Evolutionary conservation across 2,113 vertebrate species (phyloP).

Genomic region (Anseranas semipalmata): DNA sequence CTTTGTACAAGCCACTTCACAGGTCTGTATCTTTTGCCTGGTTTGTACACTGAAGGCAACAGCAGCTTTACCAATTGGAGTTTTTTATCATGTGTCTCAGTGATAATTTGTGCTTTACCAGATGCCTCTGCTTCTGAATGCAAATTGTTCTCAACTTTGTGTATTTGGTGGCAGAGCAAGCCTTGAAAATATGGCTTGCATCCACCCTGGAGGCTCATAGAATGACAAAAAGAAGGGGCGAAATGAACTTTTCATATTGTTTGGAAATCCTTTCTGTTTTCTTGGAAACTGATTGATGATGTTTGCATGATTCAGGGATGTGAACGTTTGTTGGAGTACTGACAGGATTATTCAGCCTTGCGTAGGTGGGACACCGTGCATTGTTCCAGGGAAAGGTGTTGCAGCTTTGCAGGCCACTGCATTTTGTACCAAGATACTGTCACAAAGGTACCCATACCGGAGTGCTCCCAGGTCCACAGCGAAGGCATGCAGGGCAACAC

Average conservation of each 20-base stretch:
- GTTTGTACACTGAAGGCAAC: not conserved
- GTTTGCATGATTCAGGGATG: not conserved
- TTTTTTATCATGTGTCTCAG: not conserved
- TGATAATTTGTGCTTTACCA: constrained; percentile 38
- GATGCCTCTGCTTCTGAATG: not conserved
- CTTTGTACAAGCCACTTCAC: not conserved
- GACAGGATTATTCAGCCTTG: not conserved
- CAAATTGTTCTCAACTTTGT: constrained; percentile 5
- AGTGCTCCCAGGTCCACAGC: not conserved
- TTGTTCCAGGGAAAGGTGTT: not conserved
- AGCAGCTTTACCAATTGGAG: not conserved
- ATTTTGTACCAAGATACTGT: not conserved
- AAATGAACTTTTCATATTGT: not conserved
- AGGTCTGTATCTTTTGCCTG: not conserved
- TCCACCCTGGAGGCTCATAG: not conserved
- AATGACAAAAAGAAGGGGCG: not conserved
- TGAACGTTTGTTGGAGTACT: not conserved
- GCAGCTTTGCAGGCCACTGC: not conserved
- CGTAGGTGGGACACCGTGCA: not conserved
- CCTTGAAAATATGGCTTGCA: not conserved
- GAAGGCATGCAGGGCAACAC: not conserved
- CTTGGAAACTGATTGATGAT: not conserved
- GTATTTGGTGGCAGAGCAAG: not conserved
- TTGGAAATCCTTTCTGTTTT: not conserved
- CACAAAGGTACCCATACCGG: accelerated